Percentiles rank a stretch among this genome's conserved stretches.
These are phyloP conservation scores for Smithornis capensis DNA, from an alignment of 2,113 vertebrate species.

Conservation along the genomic window DNA sequence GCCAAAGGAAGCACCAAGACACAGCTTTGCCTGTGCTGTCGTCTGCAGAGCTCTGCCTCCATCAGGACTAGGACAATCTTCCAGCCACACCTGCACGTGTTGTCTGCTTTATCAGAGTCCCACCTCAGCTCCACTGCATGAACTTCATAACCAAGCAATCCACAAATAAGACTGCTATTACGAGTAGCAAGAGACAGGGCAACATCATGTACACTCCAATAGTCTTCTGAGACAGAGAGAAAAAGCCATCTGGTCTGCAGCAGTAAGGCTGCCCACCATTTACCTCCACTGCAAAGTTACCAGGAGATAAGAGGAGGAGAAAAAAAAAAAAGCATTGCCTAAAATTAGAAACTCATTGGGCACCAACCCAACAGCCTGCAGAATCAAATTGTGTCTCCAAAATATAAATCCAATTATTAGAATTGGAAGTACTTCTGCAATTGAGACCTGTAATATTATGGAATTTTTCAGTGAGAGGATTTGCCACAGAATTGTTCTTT, in stretches of 20 bases:
- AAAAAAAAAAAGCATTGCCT: not conserved
- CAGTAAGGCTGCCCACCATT: not conserved
- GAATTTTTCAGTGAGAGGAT: not conserved
- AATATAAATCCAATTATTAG: not conserved
- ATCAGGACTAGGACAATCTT: not conserved
- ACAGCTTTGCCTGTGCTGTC: not conserved
- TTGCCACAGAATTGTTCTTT: not conserved
- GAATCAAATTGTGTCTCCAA: not conserved
- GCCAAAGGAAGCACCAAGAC: accelerated
- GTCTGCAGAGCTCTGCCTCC: not conserved
- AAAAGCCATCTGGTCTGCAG: not conserved
- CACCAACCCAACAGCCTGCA: not conserved
- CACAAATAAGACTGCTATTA: not conserved
- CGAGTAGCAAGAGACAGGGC: not conserved
- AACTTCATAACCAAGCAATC: not conserved
- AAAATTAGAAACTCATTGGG: not conserved
- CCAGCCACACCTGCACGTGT: not conserved
- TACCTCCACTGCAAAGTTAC: conserved; percentile 29
- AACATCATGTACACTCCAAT: not conserved
- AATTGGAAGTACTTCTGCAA: not conserved
- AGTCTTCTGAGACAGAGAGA: not conserved
- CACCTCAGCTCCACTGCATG: not conserved
- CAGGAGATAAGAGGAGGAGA: not conserved
- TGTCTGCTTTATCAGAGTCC: not conserved
- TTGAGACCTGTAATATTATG: not conserved